Base-by-base conservation (phyloP, 2,113 vertebrate species). In the Physeter macrocephalus region DNA sequence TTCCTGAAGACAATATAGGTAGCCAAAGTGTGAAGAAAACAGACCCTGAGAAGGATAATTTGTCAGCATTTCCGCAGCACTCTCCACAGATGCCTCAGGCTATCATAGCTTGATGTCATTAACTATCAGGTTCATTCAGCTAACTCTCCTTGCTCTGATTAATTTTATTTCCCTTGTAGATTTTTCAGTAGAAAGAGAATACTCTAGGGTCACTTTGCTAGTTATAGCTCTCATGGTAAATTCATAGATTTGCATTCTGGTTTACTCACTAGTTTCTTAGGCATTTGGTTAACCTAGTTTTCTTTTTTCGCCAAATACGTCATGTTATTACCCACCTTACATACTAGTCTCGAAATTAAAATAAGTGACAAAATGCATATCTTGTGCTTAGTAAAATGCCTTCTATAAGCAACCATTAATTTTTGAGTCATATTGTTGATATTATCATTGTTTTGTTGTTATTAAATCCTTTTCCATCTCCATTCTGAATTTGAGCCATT, bases 131-230 rank as follows among this genome's bases (percentile, higher is more conserved):
- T 95, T 97, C 93, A 82, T 86, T 96, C 87, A 95, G 67, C 69
- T 93, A 78, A 81, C 69, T 96, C 75, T 97, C 78, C 43, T 95
- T 97, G 94, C 93, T 96, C 94, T 96, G 93, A 97, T 97, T 96
- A 95, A 95, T 90, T 96, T 96, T 96, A 95, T 96, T 97, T 97
- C 93, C 95, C 66, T 85, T 18, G 87, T 87, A 92, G 90, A 75
- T 43, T 93, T 89, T 97, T 88, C 34, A 72, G 67, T 54, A 54
- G 12, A 62, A 88, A 66, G 8, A 85, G 29, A 54, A 23, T 75
- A 66, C 81, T 90, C 90, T 77, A 21, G 59, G 81, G 71, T 90
- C 81, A 52, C 59, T 95, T 95, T 93, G 17, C 57, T 88, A 80
- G 25, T 80, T 94, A 81, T 18, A 85, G 21, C 72, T 95, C 80